These are phyloP conservation scores for Bambusicola thoracicus DNA, from an alignment of 2,113 vertebrate genomes.

Conservation along the genomic window DNA sequence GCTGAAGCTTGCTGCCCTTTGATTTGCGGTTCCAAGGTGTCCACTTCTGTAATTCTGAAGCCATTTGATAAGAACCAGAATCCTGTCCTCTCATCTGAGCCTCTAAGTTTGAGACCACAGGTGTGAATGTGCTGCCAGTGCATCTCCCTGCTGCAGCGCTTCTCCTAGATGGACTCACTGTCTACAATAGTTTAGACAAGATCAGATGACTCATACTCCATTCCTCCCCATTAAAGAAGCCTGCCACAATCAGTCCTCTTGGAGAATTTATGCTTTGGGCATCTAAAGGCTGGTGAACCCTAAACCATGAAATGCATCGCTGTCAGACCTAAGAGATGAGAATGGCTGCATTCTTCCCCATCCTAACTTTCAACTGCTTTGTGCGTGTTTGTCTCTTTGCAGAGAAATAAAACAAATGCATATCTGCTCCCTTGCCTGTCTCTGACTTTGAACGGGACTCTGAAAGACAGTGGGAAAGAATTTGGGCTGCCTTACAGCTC, in stretches of 20 bases:
- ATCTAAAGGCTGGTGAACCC: neutral
- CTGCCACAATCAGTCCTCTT: neutral
- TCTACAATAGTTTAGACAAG: neutral
- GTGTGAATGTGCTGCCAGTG: neutral
- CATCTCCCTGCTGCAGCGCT: neutral
- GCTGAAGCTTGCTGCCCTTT: neutral
- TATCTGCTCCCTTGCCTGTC: neutral
- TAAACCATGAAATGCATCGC: neutral
- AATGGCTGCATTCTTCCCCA: neutral
- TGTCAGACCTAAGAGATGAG: neutral
- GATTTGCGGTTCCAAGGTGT: neutral
- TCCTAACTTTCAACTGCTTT: neutral
- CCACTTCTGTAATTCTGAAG: neutral
- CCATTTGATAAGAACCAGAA: neutral
- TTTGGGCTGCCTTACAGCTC: neutral
- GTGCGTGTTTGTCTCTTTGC: neutral
- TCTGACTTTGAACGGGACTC: neutral
- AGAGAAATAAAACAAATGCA: conserved; percentile 11
- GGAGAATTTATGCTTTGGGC: neutral
- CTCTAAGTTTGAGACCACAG: neutral
- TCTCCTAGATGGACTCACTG: neutral
- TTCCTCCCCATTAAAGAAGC: neutral
- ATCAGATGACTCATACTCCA: neutral
- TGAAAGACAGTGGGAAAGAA: conserved; percentile 23
- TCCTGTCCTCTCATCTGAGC: neutral